Evolutionary conservation across 1,140 invertebrate genomes (phyloP), one percentile per base, ranked within the genome.

Genomic region (Trichogramma pretiosum): DNA sequence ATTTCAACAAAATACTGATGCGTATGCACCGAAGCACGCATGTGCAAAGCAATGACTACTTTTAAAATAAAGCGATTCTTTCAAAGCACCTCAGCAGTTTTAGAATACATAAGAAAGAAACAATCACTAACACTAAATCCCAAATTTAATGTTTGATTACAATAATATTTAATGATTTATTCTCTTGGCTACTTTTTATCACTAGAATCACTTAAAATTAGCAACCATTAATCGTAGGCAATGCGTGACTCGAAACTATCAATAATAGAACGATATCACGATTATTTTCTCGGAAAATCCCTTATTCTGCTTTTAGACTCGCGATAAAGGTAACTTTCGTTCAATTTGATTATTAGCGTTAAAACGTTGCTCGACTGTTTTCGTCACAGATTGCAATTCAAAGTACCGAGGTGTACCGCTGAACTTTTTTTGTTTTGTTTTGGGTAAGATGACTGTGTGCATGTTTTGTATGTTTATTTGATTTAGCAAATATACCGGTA

Each of bases 111-210:
- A 21, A 18, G 14, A 16, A 36, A 14, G 19, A 33, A 44, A 39
- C 18, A 59, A 58, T 56, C 49, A 54, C 53, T 67, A 69, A 69
- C 67, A 68, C 65, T 71, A 71, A 71, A 68, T 61, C 65, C 68
- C 67, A 70, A 70, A 67, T 64, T 64, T 62, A 61, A 49, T n/a
- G n/a, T n/a, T n/a, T n/a, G n/a, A n/a, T n/a, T n/a, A n/a, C n/a
- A n/a, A 28, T 19, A 18, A 23, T 28, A 28, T 28, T 28, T 28
- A 40, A 22, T 13, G 24, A 14, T 18, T 51, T 26, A 50, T 55
- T 19, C 22, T 36, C 22, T 37, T 19, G 44, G 45, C 38, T 30
- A 50, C 47, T n/a, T 49, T 41, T 43, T 57, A 48, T 46, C 24
- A 48, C 47, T 50, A 54, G 33, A 50, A 41, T 52, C 46, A 33